Conservation (phyloP, 2,888 invertebrate species). For the Tenthredo notha region DNA sequence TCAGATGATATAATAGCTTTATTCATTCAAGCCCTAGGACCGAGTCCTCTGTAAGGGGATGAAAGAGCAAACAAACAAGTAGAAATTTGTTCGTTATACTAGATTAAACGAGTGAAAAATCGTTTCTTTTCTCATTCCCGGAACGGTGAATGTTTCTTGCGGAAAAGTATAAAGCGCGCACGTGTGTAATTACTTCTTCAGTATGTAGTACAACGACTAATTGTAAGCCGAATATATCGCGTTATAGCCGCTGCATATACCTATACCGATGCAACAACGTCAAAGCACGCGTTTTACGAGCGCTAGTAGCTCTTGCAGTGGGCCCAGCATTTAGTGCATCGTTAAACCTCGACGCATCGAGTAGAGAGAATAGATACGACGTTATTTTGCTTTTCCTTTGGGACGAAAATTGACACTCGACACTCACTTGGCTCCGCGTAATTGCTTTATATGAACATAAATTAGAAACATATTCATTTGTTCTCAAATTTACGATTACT, state of each 20-base stretch:
- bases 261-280: constrained; percentile 1
- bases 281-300: constrained; percentile 40
- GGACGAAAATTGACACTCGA: constrained; percentile 5
- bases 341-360: constrained; percentile 49
- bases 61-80: background rate
- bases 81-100: background rate
- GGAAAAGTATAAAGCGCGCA: background rate
- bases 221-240: constrained; percentile 26
- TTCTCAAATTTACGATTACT: background rate
- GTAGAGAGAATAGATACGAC: constrained; percentile 41
- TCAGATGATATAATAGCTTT: background rate
- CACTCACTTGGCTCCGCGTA: constrained; percentile 23
- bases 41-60: background rate
- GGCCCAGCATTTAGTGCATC: constrained; percentile 43
- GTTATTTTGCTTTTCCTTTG: constrained; percentile 35
- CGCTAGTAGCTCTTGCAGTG: constrained; percentile 24
- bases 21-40: too few species aligned
- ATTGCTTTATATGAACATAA: constrained; percentile 36
- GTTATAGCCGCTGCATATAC: background rate
- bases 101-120: background rate
- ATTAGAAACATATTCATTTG: background rate
- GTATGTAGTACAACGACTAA: constrained; percentile 25
- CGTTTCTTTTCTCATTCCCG: background rate
- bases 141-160: background rate
- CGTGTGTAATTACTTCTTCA: background rate